Evolutionary conservation across 2,797 vertebrate species (phyloP), one percentile per base, ranked within the genome.

Genomic region (Oreochromis grahami): DNA sequence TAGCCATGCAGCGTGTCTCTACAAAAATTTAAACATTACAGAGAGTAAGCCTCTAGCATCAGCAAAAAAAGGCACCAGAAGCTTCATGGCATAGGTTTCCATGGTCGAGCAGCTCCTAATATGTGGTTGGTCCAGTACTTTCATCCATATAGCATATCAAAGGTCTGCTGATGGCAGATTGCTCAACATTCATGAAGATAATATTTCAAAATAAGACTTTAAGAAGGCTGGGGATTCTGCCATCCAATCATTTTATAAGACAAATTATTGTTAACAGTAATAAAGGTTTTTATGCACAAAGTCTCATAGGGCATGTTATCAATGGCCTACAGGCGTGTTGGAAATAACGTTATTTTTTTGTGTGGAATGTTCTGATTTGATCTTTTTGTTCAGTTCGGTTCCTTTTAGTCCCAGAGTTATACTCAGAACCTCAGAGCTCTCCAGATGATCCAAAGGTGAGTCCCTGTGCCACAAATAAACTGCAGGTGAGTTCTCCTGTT

Each of bases 341-440:
- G 82, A 91, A 84, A 88, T n/a, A 7, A 81, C 26, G 4, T 63
- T 38, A 8, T 48, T 19, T 29, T 38, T 55, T 76, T 56, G 7
- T 21, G 21, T 88, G 78, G 65, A 89, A 82, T 77, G 87, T 83
- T 87, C 80, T 63, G 41, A 79, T 84, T 77, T 14, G 38, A 52
- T 81, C 15, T 65, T 36, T 76, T 48, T 50, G 21, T 55, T 76
- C 79, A 24, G 38, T 70, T 82, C 19, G 21, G 85, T 74, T 84
- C 79, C 68, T 55, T 74, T 78, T 14, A 36, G 65, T 79, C 63
- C 76, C 70, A 17, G 56, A 19, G 63, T 78, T 84, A 78, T 15
- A 72, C 78, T 83, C 77, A 80, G 77, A 81, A 45, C 65, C 3
- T 21, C 77, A 29, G n/a, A 82, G 52, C 24, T 48, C 51, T 32